Conservation (phyloP, 2,113 vertebrate genomes). For the Cnemophilus loriae region DNA sequence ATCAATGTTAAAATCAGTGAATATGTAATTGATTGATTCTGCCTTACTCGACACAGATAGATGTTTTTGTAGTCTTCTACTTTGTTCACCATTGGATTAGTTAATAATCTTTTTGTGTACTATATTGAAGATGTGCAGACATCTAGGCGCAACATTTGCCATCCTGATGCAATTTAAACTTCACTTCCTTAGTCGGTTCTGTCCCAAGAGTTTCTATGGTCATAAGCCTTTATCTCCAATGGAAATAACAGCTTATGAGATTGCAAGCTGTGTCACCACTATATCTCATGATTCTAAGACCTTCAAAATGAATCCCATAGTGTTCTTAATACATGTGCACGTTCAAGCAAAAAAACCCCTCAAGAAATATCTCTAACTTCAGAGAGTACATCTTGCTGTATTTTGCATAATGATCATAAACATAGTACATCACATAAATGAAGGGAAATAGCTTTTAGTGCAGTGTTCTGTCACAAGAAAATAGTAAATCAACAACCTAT, state of each 20-base stretch:
- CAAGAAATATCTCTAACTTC: slow-evolving; percentile 53
- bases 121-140: neutral
- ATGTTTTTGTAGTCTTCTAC: neutral
- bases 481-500: slow-evolving; percentile 63
- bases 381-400: neutral
- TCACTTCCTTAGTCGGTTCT: neutral
- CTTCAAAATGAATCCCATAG: neutral
- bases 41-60: neutral
- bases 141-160: neutral
- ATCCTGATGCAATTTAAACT: neutral
- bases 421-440: slow-evolving; percentile 36
- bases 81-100: neutral
- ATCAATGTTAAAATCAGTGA: slow-evolving; percentile 5
- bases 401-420: slow-evolving; percentile 50
- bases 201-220: neutral
- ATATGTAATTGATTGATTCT: neutral
- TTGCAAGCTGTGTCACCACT: neutral
- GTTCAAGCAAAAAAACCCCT: too few species aligned
- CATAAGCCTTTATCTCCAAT: neutral
- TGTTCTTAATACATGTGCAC: neutral
- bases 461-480: slow-evolving; percentile 47
- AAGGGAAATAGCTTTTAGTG: slow-evolving; percentile 55
- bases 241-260: neutral
- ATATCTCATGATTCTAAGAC: neutral
- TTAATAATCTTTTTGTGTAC: neutral